phyloP scores from a whole-genome alignment of 2,797 vertebrate genomes.

The Galago senegalensis region DNA sequence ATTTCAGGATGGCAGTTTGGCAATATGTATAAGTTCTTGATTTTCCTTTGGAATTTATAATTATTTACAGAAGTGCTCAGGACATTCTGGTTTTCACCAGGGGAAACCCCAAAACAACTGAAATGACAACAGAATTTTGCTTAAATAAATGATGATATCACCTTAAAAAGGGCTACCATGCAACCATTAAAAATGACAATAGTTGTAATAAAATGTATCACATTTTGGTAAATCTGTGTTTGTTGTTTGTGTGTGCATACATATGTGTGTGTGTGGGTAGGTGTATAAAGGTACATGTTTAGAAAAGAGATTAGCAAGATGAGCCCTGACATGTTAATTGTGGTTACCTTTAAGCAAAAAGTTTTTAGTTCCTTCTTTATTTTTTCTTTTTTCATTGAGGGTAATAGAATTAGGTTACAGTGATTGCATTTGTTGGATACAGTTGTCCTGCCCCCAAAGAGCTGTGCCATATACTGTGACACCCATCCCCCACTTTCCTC shows the following conservation, averaged over 20 bases:
- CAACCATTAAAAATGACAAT: neutral
- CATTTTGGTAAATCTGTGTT: conserved; percentile 26
- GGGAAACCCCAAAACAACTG: neutral
- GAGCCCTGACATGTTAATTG: neutral
- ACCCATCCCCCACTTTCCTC: too few species aligned
- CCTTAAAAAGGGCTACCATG: neutral
- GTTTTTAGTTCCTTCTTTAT: neutral
- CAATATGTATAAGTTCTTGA: neutral
- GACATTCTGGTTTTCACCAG: neutral
- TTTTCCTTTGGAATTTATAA: neutral
- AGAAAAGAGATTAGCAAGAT: neutral
- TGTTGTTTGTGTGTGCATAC: too few species aligned
- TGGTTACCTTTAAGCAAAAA: neutral
- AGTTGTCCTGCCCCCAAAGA: too few species aligned
- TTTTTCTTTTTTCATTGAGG: too few species aligned
- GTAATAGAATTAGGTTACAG: too few species aligned
- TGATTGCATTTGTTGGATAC: too few species aligned
- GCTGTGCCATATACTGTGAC: too few species aligned
- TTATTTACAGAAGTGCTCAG: neutral
- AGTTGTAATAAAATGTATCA: neutral
- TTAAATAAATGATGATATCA: neutral
- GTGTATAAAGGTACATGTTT: neutral
- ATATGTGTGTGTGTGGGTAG: neutral
- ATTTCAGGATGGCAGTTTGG: neutral
- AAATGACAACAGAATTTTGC: neutral